These are phyloP conservation scores for Hemistola chrysoprasaria DNA, from an alignment of 2,888 invertebrate genomes.

Conservation along the genomic window DNA sequence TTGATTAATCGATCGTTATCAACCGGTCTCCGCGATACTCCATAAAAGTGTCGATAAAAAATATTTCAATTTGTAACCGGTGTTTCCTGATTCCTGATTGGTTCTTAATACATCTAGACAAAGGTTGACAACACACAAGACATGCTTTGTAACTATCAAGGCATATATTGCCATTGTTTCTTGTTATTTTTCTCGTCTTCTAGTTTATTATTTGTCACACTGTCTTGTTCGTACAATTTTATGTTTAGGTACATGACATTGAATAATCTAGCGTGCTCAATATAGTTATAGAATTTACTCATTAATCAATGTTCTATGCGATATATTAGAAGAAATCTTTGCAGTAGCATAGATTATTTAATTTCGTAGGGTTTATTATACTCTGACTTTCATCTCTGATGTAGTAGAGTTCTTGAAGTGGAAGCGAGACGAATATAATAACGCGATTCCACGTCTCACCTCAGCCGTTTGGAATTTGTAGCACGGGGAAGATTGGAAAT, in stretches of 20 bases:
- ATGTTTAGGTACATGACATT: too few species aligned
- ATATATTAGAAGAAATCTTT: too few species aligned
- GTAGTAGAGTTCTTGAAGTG: conserved; percentile 3
- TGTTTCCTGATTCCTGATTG: conserved; percentile 44
- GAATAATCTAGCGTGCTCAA: too few species aligned
- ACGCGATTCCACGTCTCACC: conserved; percentile 9
- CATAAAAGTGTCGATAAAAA: conserved; percentile 10
- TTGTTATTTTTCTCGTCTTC: too few species aligned
- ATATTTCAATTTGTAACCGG: conserved; percentile 30
- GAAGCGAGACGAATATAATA: conserved; percentile 15
- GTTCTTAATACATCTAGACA: conserved; percentile 37
- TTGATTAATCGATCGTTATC: conserved; percentile 11
- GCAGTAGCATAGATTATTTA: too few species aligned
- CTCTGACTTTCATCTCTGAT: background rate
- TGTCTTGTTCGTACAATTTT: too few species aligned
- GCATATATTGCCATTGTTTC: conserved; percentile 40
- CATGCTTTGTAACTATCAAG: conserved; percentile 43
- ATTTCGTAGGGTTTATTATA: too few species aligned
- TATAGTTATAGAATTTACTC: too few species aligned
- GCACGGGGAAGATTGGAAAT: conserved; percentile 63
- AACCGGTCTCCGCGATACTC: background rate
- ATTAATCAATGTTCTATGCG: background rate
- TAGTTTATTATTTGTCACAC: too few species aligned
- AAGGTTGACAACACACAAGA: conserved; percentile 35
- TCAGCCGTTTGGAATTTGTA: conserved; percentile 35